Conservation (phyloP, 2,113 vertebrate genomes). For the Sylvietta virens region DNA sequence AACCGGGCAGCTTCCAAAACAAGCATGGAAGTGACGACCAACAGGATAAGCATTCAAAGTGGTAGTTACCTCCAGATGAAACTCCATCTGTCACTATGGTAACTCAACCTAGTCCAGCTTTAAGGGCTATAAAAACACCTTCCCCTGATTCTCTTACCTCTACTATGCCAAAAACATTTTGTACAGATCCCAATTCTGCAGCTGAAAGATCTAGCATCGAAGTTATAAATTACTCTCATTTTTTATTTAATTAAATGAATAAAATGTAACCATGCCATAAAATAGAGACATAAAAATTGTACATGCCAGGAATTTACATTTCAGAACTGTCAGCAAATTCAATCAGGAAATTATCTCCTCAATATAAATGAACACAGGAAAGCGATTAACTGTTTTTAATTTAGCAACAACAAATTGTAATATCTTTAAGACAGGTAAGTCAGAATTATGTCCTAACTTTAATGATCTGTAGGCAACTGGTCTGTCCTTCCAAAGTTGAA, state of each 20-base stretch:
- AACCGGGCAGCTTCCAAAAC: background rate
- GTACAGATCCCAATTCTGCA: background rate
- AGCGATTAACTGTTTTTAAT: background rate
- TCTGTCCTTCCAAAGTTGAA: background rate
- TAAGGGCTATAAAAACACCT: background rate
- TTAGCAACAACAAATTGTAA: background rate
- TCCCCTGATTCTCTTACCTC: background rate
- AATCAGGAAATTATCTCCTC: background rate
- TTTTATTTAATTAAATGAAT: background rate
- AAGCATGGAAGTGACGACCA: background rate
- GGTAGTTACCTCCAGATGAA: background rate
- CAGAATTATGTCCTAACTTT: background rate
- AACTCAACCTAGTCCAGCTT: background rate
- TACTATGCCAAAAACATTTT: background rate
- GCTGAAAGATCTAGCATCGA: background rate
- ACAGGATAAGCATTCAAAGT: background rate
- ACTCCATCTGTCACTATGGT: background rate
- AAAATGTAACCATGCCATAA: background rate
- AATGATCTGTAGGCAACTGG: background rate
- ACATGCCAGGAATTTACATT: background rate
- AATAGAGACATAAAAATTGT: background rate
- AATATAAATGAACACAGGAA: slow-evolving; percentile 42
- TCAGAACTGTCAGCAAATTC: slow-evolving; percentile 12
- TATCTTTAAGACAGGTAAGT: background rate
- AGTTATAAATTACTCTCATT: background rate